phyloP scores from a whole-genome alignment of 2,888 invertebrate genomes.

The Lasioglossum figueresi region DNA sequence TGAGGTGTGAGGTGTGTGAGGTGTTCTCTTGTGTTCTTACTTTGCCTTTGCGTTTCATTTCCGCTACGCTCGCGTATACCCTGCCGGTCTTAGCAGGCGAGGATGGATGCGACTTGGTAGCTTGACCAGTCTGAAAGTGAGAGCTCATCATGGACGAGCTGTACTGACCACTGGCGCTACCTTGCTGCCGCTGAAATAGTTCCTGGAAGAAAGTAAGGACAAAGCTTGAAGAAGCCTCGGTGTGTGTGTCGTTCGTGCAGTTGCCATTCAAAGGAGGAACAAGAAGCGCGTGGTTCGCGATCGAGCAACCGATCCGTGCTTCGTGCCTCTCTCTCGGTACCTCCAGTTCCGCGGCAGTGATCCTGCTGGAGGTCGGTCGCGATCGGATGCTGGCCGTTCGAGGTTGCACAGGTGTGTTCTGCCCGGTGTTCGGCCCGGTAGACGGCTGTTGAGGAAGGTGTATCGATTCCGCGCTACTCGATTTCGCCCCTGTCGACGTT shows the following conservation, averaged over 20 bases:
- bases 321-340: slow-evolving; percentile 65
- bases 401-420: slow-evolving; percentile 88
- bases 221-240: slow-evolving; percentile 71
- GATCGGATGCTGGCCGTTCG: slow-evolving; percentile 96
- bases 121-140: slow-evolving; percentile 88
- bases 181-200: slow-evolving; percentile 94
- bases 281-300: slow-evolving; percentile 73
- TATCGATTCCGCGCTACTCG: slow-evolving; percentile 93
- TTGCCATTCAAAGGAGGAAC: slow-evolving; percentile 66
- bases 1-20: not conserved
- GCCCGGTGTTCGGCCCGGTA: slow-evolving; percentile 85
- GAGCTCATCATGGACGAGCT: slow-evolving; percentile 89
- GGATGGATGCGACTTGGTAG: slow-evolving; percentile 87
- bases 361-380: slow-evolving; percentile 93
- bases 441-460: slow-evolving; percentile 85
- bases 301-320: slow-evolving; percentile 55
- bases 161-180: slow-evolving; percentile 85
- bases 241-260: slow-evolving; percentile 59
- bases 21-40: slow-evolving; percentile 81
- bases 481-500: slow-evolving; percentile 88
- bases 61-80: slow-evolving; percentile 96
- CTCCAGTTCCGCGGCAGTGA: slow-evolving; percentile 95
- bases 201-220: slow-evolving; percentile 85
- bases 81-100: slow-evolving; percentile 89
- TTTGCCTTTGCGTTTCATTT: slow-evolving; percentile 96